phyloP scores from a whole-genome alignment of 2,113 vertebrate genomes.

The Rostratula benghalensis region DNA sequence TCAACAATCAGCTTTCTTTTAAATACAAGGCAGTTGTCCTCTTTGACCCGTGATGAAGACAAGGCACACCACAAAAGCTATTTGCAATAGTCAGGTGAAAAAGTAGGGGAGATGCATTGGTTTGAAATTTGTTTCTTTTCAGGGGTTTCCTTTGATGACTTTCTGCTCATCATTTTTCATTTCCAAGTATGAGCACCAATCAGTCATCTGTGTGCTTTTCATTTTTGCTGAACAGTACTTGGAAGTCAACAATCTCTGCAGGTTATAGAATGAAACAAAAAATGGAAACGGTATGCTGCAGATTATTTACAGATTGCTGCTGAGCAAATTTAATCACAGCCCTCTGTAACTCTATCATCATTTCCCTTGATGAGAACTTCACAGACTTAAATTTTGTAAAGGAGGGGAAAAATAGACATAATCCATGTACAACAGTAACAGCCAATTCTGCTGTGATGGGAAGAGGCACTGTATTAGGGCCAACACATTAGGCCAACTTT shows the following conservation, averaged over 20 bases:
- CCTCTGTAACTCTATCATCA: constrained; percentile 70
- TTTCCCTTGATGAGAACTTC: constrained; percentile 75
- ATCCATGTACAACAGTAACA: constrained; percentile 69
- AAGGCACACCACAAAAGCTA: neutral
- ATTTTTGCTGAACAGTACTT: constrained; percentile 40
- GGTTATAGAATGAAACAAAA: constrained; percentile 64
- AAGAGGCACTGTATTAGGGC: constrained; percentile 59
- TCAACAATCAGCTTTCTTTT: neutral
- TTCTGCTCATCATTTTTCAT: constrained; percentile 32
- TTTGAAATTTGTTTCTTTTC: constrained; percentile 7
- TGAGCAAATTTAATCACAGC: constrained; percentile 76
- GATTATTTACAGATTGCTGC: constrained; percentile 74
- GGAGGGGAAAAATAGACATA: constrained; percentile 52
- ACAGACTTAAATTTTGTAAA: constrained; percentile 75
- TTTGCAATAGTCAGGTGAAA: neutral
- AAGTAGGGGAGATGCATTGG: neutral
- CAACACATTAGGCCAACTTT: constrained; percentile 70
- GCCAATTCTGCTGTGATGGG: constrained; percentile 67
- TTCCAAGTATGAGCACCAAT: constrained; percentile 17
- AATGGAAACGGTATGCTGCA: constrained; percentile 59
- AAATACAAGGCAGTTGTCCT: neutral
- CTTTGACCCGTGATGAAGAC: neutral
- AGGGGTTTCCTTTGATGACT: constrained; percentile 32
- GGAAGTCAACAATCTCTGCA: constrained; percentile 56
- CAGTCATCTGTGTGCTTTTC: neutral